Base-by-base conservation (phyloP, 2,113 vertebrate species). In the Romanogobio albipinnatus region DNA sequence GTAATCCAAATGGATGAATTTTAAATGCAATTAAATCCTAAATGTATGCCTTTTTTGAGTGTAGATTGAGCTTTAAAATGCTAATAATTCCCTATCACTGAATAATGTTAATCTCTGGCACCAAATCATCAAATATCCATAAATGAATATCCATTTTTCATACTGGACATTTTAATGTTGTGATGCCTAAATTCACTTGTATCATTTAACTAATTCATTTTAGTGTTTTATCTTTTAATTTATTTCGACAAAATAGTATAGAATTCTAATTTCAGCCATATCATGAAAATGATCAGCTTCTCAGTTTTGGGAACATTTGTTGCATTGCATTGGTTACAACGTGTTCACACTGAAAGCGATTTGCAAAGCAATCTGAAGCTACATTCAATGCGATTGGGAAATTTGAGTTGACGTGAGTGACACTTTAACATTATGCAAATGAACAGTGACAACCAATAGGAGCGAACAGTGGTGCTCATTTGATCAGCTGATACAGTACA, bases 321-420 rank as follows among this genome's bases (percentile, higher is more conserved):
- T 9, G 43, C 43, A 74, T 74, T 3, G 5, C n/a, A 49, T 62
- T 79, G 13, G 22, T 61, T 61, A 22, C 29, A 19, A 24, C 22
- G 59, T 10, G n/a, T 62, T 26, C 58, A 43, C 77, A 29, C 77
- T 64, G 77, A 62, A n/a, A 64, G 76, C 7, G 76, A 45, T 79
- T 61, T 79, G 13, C 56, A 39, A 58, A 58, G 51, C 75, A 13
- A 77, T 29, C 51, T 58, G 29, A 76, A 56, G 17, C 22, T 3
- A 22, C 17, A 13, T 77, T 77, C 17, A 13, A 39, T 39, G 26
- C 2, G 6, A 74, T 10, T 22, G 33, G 49, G 49, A 14, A 10
- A 76, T 51, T 22, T 76, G 45, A 29, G 24, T 9, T 14, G 15
- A 76, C 9, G 1, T 53, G 74, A 53, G 47, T 3, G 47, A 33